These are phyloP conservation scores for Orchestia grillus DNA, from an alignment of 1,140 invertebrate genomes.

Conservation along the genomic window DNA sequence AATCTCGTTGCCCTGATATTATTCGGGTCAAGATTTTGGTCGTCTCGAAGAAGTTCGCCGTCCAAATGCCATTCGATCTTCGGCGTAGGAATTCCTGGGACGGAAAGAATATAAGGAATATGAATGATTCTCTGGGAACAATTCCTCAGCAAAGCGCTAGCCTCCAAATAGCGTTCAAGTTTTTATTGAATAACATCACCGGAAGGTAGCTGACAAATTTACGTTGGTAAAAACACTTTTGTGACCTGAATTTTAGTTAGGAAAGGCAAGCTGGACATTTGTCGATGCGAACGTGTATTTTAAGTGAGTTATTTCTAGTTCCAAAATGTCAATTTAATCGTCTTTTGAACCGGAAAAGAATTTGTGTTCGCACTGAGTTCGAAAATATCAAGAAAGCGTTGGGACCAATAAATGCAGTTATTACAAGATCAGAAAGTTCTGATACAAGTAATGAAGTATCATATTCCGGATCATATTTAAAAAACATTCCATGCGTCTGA, in stretches of 20 bases:
- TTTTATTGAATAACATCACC: background rate
- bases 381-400: too few relatives aligned
- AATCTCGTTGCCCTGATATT: conserved; percentile 46
- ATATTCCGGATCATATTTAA: too few relatives aligned
- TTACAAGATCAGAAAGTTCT: too few relatives aligned
- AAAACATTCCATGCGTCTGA: too few relatives aligned
- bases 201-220: background rate
- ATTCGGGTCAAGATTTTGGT: conserved; percentile 37
- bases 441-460: too few relatives aligned
- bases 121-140: background rate
- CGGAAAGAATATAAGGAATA: conserved; percentile 14
- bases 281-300: background rate
- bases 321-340: background rate
- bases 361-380: too few relatives aligned
- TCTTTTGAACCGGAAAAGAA: too few relatives aligned
- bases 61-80: conserved; percentile 29
- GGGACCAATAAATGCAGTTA: too few relatives aligned
- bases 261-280: background rate
- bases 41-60: conserved; percentile 29
- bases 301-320: background rate
- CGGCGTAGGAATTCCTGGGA: background rate
- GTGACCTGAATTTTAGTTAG: background rate
- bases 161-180: background rate
- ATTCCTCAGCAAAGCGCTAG: background rate
- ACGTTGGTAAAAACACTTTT: background rate